These are phyloP conservation scores for Formica aserva DNA, from an alignment of 2,888 invertebrate genomes.

Conservation along the genomic window DNA sequence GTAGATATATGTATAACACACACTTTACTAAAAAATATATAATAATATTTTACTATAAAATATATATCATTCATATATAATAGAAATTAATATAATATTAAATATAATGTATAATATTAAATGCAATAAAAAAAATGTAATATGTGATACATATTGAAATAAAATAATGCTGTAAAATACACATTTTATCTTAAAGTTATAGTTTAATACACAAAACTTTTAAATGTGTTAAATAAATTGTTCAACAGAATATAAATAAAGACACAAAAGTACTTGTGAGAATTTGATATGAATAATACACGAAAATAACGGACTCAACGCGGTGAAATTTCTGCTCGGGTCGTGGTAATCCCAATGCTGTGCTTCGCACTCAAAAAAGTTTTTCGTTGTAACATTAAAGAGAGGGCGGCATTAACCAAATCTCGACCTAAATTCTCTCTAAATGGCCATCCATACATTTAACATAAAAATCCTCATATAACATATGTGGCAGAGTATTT, in stretches of 20 bases:
- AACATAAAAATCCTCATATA: neutral
- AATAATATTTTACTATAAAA: neutral
- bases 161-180: neutral
- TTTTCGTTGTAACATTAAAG: conserved; percentile 19
- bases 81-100: neutral
- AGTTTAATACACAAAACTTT: neutral
- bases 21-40: neutral
- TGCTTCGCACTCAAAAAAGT: neutral
- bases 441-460: neutral
- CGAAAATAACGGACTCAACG: neutral
- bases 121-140: neutral
- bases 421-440: neutral
- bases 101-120: neutral
- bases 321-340: neutral
- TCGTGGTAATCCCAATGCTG: neutral
- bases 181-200: neutral
- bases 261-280: neutral
- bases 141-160: neutral
- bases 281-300: neutral
- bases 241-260: neutral
- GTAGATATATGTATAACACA: neutral
- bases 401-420: neutral
- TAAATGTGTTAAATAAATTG: neutral
- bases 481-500: neutral
- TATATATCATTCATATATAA: neutral